phyloP scores from a whole-genome alignment of 2,113 vertebrate species.

The Aegithalos caudatus region DNA sequence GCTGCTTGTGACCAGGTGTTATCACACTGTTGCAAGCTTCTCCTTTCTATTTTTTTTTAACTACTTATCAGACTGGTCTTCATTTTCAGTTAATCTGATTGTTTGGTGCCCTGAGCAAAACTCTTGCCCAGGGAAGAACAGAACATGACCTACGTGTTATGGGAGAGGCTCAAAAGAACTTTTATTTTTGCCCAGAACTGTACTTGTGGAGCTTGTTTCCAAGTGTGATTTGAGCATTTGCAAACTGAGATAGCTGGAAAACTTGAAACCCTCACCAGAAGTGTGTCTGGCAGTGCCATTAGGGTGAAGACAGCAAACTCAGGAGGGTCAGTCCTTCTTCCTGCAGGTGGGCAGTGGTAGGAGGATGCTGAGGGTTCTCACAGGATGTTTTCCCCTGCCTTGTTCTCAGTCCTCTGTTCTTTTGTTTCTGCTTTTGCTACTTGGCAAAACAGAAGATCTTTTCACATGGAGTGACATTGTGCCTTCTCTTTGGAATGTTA shows the following conservation, averaged over 20 bases:
- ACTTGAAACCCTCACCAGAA: background rate
- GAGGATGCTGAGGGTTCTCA: background rate
- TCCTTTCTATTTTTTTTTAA: background rate
- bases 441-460: background rate
- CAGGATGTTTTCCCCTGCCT: background rate
- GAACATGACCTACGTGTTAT: accelerated
- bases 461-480: background rate
- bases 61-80: background rate
- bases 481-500: background rate
- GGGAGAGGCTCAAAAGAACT: background rate
- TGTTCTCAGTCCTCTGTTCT: background rate
- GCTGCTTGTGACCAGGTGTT: background rate
- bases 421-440: background rate
- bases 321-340: background rate
- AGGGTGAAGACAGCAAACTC: background rate
- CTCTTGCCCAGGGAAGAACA: background rate
- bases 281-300: background rate
- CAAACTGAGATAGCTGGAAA: background rate
- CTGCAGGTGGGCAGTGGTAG: background rate
- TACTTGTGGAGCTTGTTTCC: background rate
- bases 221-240: background rate
- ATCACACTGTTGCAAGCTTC: background rate
- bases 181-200: background rate
- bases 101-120: background rate
- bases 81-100: background rate